Evolutionary conservation across 2,113 vertebrate genomes (phyloP).

Genomic region (Pteronura brasiliensis): DNA sequence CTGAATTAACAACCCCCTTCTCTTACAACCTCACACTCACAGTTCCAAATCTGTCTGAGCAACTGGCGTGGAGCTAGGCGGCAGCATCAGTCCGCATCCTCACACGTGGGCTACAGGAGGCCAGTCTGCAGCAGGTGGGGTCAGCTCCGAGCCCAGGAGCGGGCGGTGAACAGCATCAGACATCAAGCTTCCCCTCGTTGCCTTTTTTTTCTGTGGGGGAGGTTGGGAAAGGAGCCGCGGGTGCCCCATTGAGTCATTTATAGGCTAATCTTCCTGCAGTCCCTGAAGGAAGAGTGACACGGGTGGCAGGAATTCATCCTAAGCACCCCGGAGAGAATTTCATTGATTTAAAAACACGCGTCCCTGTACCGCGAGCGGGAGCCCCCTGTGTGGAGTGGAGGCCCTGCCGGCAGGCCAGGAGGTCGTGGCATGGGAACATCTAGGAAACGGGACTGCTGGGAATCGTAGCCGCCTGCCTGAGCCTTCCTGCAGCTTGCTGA

Average conservation of each 20-base stretch:
- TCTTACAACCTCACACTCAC: neutral
- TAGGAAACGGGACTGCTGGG: neutral
- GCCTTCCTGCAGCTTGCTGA: slow-evolving; percentile 47
- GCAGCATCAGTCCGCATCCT: neutral
- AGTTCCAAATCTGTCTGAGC: neutral
- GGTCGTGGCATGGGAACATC: neutral
- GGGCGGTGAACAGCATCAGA: neutral
- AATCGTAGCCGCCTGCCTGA: neutral
- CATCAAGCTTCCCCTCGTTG: neutral
- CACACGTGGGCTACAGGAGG: neutral
- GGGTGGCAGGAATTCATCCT: neutral
- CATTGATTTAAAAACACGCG: neutral
- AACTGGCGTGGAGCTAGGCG: neutral
- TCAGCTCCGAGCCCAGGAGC: neutral
- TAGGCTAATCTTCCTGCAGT: slow-evolving; percentile 12
- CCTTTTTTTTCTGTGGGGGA: fast-evolving
- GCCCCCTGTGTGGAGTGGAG: fast-evolving
- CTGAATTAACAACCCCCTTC: neutral
- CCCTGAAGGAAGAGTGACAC: neutral
- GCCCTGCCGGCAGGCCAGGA: neutral
- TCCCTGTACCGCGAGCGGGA: slow-evolving; percentile 21
- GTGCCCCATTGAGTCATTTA: neutral
- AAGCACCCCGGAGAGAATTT: slow-evolving; percentile 36
- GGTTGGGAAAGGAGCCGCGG: neutral
- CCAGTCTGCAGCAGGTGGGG: neutral